A percentile compares a stretch with the other conserved stretches of the same genome.
Evolutionary conservation across 2,113 vertebrate genomes (phyloP).

Genomic region (Eira barbara): DNA sequence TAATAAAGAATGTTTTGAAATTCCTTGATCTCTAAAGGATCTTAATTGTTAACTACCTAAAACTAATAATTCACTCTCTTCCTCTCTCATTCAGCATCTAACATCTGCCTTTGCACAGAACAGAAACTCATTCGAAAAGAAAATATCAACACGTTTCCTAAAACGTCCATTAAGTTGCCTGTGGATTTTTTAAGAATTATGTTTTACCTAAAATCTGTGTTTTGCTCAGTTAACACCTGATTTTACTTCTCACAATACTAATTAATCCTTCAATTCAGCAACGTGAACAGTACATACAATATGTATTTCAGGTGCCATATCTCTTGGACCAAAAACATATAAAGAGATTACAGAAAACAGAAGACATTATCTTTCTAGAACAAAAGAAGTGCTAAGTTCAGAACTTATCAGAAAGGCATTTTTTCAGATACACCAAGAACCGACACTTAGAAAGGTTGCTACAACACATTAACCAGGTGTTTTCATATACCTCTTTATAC

Average conservation of each 20-base stretch:
- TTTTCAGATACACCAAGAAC: not conserved
- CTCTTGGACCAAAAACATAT: not conserved
- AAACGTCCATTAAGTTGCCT: slow-evolving; percentile 33
- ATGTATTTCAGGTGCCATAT: not conserved
- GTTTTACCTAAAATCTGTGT: slow-evolving; percentile 8
- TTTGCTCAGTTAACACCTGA: slow-evolving; percentile 18
- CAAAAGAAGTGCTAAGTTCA: not conserved
- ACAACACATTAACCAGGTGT: not conserved
- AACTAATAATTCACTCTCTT: slow-evolving; percentile 40
- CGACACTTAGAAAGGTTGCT: not conserved
- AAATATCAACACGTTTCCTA: slow-evolving; percentile 26
- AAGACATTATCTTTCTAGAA: not conserved
- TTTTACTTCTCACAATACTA: slow-evolving; percentile 20
- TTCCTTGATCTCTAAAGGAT: slow-evolving; percentile 56
- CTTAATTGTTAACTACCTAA: slow-evolving; percentile 71
- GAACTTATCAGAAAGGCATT: not conserved
- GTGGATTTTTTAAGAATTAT: not conserved
- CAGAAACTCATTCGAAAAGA: slow-evolving; percentile 32
- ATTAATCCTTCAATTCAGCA: slow-evolving; percentile 20
- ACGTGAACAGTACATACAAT: not conserved
- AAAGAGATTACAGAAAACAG: not conserved
- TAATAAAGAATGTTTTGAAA: slow-evolving; percentile 48
- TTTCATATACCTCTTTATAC: not conserved
- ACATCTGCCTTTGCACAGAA: slow-evolving; percentile 32
- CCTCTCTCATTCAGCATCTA: slow-evolving; percentile 1